Percentiles rank a stretch among this genome's conserved stretches.
phyloP scores from a whole-genome alignment of 1,140 invertebrate genomes.

The Pogonognathellus flavescens region DNA sequence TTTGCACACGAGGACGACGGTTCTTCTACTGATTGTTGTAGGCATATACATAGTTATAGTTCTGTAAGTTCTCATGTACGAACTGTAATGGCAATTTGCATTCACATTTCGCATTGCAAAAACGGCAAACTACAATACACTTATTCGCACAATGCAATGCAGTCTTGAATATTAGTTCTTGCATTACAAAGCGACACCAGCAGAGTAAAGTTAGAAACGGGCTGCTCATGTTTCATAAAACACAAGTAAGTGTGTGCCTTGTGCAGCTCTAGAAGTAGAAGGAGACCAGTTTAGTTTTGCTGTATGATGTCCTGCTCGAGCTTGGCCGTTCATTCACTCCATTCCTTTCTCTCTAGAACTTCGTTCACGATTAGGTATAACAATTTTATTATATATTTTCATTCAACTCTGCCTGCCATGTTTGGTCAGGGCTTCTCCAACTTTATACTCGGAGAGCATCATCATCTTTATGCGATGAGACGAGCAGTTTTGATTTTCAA shows the following conservation, averaged over 20 bases:
- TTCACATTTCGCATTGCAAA: conserved; percentile 44
- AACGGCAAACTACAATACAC: conserved; percentile 1
- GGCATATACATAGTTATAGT: not conserved
- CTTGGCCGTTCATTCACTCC: conserved; percentile 49
- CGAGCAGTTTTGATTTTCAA: not conserved
- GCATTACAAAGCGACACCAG: conserved; percentile 16
- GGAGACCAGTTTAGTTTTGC: conserved; percentile 31
- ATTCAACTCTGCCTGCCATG: not conserved
- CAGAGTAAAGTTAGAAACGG: conserved; percentile 32
- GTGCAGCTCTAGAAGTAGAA: not conserved
- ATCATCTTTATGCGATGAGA: not conserved
- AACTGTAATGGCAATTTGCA: conserved; percentile 40
- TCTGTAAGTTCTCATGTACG: conserved; percentile 32
- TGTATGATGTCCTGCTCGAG: conserved; percentile 34
- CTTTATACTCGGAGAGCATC: too few species aligned
- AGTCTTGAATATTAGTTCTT: not conserved
- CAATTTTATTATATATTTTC: not conserved
- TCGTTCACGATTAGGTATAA: not conserved
- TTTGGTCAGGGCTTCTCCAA: too few species aligned
- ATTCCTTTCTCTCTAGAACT: conserved; percentile 16
- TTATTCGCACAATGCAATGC: conserved; percentile 9
- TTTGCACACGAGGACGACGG: conserved; percentile 35
- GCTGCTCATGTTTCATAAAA: not conserved
- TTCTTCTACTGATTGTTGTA: not conserved
- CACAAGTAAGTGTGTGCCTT: too few species aligned